phyloP scores from a whole-genome alignment of 2,888 invertebrate genomes.

The Erebia aethiops region DNA sequence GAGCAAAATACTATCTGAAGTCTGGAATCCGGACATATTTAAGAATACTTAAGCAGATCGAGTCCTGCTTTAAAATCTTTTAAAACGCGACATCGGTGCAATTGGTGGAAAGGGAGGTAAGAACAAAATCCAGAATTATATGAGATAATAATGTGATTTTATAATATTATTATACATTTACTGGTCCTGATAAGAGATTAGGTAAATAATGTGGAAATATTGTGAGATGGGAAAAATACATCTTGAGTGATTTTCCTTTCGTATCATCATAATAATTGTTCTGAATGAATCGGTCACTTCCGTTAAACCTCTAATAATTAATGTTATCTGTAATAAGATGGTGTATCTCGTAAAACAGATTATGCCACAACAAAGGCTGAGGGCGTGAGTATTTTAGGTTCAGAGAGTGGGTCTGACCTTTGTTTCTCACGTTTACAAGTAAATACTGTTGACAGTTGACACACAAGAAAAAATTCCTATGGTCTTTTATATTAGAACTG shows the following conservation, averaged over 20 bases:
- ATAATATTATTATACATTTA: neutral
- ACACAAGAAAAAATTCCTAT: neutral
- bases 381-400: conserved; percentile 38
- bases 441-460: conserved; percentile 13
- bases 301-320: conserved; percentile 10
- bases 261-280: neutral
- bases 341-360: conserved; percentile 18
- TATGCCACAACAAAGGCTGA: conserved; percentile 39
- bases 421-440: conserved; percentile 33
- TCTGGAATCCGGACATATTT: too few species aligned
- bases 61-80: too few species aligned
- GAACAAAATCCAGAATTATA: too few species aligned
- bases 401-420: conserved; percentile 35
- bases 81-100: too few species aligned
- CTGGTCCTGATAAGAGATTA: neutral
- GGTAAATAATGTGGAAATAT: neutral
- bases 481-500: neutral
- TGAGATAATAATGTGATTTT: too few species aligned
- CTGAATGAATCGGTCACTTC: conserved; percentile 1
- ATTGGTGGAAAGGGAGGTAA: too few species aligned
- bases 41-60: too few species aligned
- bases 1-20: too few species aligned
- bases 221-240: neutral
- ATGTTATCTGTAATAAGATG: neutral
- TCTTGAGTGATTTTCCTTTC: neutral